Conservation (phyloP, 2,797 vertebrate genomes). For the Paedocypris micromegethes region DNA sequence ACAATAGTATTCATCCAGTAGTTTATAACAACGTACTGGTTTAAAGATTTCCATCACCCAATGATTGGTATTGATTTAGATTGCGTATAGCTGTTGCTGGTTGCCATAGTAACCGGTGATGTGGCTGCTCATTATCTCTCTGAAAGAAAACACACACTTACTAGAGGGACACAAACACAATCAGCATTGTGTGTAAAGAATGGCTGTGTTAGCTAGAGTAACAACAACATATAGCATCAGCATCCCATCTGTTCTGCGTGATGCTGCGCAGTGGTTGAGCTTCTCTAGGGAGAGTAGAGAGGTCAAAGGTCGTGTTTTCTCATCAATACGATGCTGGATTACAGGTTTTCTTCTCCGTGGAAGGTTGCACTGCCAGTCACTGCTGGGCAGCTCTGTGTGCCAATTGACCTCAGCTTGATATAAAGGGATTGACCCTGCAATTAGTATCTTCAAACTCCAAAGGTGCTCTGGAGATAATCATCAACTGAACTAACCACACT, state of each 20-base stretch:
- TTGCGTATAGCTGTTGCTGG: slow-evolving; percentile 34
- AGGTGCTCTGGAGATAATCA: not conserved
- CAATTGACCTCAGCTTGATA: slow-evolving; percentile 9
- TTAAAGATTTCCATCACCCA: slow-evolving; percentile 14
- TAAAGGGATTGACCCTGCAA: not conserved
- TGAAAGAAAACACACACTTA: not conserved
- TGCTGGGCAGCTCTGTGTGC: not conserved
- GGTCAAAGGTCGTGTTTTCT: not conserved
- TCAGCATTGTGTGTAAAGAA: not conserved
- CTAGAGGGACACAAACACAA: slow-evolving; percentile 18
- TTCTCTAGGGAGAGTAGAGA: not conserved
- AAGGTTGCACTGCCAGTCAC: not conserved
- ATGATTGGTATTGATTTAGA: slow-evolving; percentile 41
- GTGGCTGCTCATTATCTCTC: slow-evolving; percentile 4
- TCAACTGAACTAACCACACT: not conserved
- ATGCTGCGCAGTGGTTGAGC: slow-evolving; percentile 7
- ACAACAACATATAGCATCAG: slow-evolving; percentile 7
- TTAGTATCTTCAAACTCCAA: not conserved
- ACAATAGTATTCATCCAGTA: not conserved
- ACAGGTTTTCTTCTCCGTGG: slow-evolving; percentile 6
- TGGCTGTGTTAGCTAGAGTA: slow-evolving; percentile 12
- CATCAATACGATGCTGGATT: slow-evolving; percentile 1
- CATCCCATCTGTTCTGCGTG: slow-evolving; percentile 2
- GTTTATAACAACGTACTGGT: not conserved
- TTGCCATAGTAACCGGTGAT: slow-evolving; percentile 32